phyloP scores from a whole-genome alignment of 2,113 vertebrate genomes.

The Ariopsis seemanni region DNA sequence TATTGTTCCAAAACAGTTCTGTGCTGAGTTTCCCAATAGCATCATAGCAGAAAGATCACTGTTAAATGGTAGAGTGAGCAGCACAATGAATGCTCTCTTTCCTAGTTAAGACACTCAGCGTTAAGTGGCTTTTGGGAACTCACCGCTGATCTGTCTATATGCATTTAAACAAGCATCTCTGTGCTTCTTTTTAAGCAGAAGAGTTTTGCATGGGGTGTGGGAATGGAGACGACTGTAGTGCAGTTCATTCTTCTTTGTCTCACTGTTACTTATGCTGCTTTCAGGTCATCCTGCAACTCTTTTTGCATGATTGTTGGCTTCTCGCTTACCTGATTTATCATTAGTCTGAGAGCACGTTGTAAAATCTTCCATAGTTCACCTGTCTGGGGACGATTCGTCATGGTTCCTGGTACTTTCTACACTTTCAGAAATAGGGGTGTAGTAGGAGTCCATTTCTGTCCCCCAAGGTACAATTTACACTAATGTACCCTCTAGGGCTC shows the following conservation, averaged over 20 bases:
- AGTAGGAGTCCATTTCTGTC: no score
- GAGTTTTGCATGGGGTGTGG: not conserved
- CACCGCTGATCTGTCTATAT: not conserved
- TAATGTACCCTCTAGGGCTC: no score
- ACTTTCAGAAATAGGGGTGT: no score
- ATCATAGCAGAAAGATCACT: no score
- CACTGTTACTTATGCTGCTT: not conserved
- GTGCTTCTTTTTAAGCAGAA: not conserved
- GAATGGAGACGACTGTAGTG: not conserved
- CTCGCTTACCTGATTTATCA: not conserved
- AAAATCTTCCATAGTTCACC: not conserved
- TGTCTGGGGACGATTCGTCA: not conserved
- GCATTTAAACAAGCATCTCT: not conserved
- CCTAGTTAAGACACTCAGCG: no score
- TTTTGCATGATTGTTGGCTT: not conserved
- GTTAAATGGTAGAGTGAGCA: no score
- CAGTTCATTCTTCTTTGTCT: not conserved
- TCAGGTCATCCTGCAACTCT: not conserved
- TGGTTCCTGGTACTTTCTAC: not conserved
- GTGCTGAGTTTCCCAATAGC: no score
- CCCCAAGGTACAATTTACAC: no score
- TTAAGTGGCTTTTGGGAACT: no score
- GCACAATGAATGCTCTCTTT: no score
- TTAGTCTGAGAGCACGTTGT: not conserved
- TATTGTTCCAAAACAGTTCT: not conserved